These are phyloP conservation scores for Papilio dardanus DNA, from an alignment of 1,140 invertebrate species.

Conservation along the genomic window DNA sequence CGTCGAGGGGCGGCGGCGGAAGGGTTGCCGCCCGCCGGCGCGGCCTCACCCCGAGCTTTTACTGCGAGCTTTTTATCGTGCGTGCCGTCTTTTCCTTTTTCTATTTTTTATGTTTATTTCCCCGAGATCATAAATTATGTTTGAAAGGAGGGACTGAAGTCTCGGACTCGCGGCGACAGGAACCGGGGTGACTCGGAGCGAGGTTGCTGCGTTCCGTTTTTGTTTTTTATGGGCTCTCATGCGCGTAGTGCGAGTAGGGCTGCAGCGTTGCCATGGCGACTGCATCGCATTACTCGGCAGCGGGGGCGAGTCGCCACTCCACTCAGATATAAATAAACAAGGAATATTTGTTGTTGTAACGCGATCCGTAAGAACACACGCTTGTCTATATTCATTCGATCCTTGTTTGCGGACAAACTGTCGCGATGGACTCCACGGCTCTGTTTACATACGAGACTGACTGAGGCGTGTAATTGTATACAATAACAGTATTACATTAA, in stretches of 20 bases:
- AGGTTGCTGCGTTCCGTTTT: conserved; percentile 70
- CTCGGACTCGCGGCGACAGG: conserved; percentile 78
- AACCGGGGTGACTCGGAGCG: conserved; percentile 72
- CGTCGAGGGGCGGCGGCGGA: conserved; percentile 71
- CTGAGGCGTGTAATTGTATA: conserved; percentile 70
- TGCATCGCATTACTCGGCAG: conserved; percentile 72
- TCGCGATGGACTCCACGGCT: conserved; percentile 66
- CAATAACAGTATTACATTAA: conserved; percentile 47
- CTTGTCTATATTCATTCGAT: conserved; percentile 77
- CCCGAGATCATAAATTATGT: conserved; percentile 82
- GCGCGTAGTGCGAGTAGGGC: conserved; percentile 61
- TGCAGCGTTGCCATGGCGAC: conserved; percentile 76
- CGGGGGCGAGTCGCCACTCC: conserved; percentile 43
- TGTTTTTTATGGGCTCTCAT: conserved; percentile 77
- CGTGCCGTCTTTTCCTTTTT: conserved; percentile 81
- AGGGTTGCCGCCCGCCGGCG: conserved; percentile 75
- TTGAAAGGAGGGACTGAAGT: conserved; percentile 78
- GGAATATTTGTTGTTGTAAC: conserved; percentile 77
- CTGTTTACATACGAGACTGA: conserved; percentile 65
- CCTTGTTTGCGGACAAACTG: conserved; percentile 76
- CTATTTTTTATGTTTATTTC: conserved; percentile 83
- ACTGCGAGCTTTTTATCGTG: conserved; percentile 82
- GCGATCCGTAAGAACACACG: conserved; percentile 68
- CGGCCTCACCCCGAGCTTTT: conserved; percentile 70
- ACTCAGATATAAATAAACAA: conserved; percentile 66